These are phyloP conservation scores for Radopholus similis DNA, from an alignment of 1,140 invertebrate species.

Conservation along the genomic window DNA sequence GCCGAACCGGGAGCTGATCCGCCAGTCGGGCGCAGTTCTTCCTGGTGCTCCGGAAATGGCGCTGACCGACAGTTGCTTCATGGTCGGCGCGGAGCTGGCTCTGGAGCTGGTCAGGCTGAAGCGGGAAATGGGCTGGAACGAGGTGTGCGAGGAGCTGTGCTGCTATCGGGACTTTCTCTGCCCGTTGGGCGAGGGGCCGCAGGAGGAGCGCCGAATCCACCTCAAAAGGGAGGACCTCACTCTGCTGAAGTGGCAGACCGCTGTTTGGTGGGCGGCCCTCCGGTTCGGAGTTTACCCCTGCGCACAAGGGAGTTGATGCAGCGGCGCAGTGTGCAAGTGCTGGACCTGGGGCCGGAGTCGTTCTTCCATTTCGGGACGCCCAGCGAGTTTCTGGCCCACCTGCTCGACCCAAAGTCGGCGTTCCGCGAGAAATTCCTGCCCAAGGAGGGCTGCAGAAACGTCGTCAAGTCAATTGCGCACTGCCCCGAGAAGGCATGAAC, in stretches of 20 bases:
- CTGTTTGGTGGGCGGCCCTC: not conserved
- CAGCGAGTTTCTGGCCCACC: slow-evolving; percentile 3
- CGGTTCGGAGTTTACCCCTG: not conserved
- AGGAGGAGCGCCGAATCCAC: not conserved
- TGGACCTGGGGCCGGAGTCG: not conserved
- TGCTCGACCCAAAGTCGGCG: not conserved
- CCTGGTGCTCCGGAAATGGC: not conserved
- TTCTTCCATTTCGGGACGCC: slow-evolving; percentile 19
- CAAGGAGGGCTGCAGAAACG: not conserved
- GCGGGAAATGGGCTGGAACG: slow-evolving; percentile 4
- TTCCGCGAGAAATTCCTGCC: slow-evolving; percentile 5
- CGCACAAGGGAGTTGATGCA: slow-evolving; percentile 8
- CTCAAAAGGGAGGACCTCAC: not conserved
- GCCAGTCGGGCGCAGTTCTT: not conserved
- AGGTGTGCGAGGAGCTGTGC: slow-evolving; percentile 8
- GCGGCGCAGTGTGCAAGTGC: not conserved
- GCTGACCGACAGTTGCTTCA: slow-evolving; percentile 12
- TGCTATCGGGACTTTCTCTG: slow-evolving; percentile 20
- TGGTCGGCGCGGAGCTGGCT: not conserved
- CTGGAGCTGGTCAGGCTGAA: not conserved
- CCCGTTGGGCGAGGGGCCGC: slow-evolving; percentile 2
- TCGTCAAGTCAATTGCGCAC: not conserved
- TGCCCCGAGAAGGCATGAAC: not conserved
- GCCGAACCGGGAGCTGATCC: not conserved
- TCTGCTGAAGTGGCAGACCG: slow-evolving; percentile 6